These are phyloP conservation scores for Macaca fascicularis DNA, from an alignment of 2,113 vertebrate genomes.

Conservation along the genomic window T2T-MFA8v1.1 NC_088376.1:171643001-171643500, in stretches of 20 bases:
- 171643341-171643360: neutral
- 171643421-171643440: neutral
- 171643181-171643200: neutral
- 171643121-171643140: neutral
- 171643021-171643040: conserved; percentile 18
- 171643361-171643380: neutral
- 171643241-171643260: neutral
- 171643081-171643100: neutral
- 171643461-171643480: neutral
- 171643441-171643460: neutral
- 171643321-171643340: neutral
- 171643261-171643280: neutral
- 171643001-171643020: neutral
- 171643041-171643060: conserved; percentile 3
- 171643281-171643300: neutral
- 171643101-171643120: neutral
- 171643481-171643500: neutral
- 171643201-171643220: neutral
- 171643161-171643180: neutral
- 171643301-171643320: neutral
- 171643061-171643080: neutral
- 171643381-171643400: neutral
- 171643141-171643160: conserved; percentile 23
- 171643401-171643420: neutral
- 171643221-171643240: neutral